Conservation (phyloP, 1,140 invertebrate genomes). For the Linepithema humile region DNA sequence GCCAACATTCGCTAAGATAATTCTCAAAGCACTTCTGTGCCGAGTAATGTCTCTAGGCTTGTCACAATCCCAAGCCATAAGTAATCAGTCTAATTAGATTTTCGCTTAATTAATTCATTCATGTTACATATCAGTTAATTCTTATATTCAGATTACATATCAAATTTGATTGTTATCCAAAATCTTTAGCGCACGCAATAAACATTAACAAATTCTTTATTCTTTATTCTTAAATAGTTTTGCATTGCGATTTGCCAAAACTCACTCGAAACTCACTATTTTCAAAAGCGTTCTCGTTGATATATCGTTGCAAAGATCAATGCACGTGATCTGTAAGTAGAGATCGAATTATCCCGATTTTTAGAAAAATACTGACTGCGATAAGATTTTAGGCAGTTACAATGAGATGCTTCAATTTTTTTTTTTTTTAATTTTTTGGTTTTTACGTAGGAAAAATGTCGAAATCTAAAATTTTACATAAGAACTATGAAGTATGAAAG, state of each 20-base stretch:
- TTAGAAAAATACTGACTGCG: background rate
- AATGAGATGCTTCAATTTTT: conserved; percentile 24
- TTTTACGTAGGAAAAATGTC: conserved; percentile 23
- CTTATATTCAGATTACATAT: conserved; percentile 44
- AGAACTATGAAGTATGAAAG: conserved; percentile 25
- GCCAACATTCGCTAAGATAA: conserved; percentile 39
- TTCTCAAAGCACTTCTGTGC: conserved; percentile 24
- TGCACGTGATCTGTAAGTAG: conserved; percentile 8
- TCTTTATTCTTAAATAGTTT: background rate
- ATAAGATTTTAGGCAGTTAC: conserved; percentile 31
- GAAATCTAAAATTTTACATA: conserved; percentile 15
- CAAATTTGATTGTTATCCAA: background rate
- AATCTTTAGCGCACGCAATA: conserved; percentile 15
- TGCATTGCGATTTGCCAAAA: background rate
- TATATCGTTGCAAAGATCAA: conserved; percentile 61
- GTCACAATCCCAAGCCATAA: conserved; percentile 36
- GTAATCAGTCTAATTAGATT: conserved; percentile 51
- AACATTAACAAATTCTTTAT: conserved; percentile 28
- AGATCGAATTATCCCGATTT: background rate
- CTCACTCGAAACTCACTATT: no score
- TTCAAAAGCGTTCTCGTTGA: conserved; percentile 52
- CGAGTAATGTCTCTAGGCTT: conserved; percentile 30
- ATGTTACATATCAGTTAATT: conserved; percentile 1
- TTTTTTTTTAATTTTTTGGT: conserved; percentile 15
- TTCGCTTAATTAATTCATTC: conserved; percentile 28